Percentiles rank a stretch among this genome's conserved stretches.
Evolutionary conservation across 2,797 vertebrate genomes (phyloP).

Genomic region (Pterois miles): DNA sequence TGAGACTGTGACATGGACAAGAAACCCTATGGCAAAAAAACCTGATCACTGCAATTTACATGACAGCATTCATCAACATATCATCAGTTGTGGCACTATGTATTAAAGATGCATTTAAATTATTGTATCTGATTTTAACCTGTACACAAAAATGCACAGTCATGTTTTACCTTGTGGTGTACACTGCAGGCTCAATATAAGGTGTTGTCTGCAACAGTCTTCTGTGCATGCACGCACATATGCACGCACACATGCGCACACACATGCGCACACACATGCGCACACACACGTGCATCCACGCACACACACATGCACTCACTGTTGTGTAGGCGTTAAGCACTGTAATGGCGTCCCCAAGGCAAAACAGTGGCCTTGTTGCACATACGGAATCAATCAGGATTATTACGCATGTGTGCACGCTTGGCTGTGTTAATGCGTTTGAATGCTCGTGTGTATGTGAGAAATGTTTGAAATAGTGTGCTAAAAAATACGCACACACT

Average conservation of each 20-base stretch:
- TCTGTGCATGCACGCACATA: not conserved
- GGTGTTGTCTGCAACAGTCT: not conserved
- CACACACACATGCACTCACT: not conserved
- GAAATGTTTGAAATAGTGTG: conserved; percentile 40
- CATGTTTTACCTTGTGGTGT: conserved; percentile 1
- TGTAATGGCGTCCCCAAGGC: conserved; percentile 55
- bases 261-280: conserved; percentile 4
- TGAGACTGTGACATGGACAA: not conserved
- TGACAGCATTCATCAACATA: no score
- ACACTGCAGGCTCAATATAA: conserved; percentile 22
- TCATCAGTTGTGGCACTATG: not conserved
- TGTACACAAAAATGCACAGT: conserved; percentile 17
- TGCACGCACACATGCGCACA: conserved; percentile 1
- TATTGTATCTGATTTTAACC: conserved; percentile 8
- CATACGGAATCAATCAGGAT: conserved; percentile 79
- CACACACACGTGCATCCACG: not conserved
- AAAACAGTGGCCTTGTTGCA: conserved; percentile 71
- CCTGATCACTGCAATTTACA: no score
- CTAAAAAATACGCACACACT: conserved; percentile 38
- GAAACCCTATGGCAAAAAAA: no score
- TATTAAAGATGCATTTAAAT: not conserved
- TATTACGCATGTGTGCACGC: conserved; percentile 52
- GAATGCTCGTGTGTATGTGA: conserved; percentile 46
- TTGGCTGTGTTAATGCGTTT: conserved; percentile 53
- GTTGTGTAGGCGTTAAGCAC: conserved; percentile 40